Percentiles rank a stretch among this genome's conserved stretches.
phyloP scores from a whole-genome alignment of 1,140 invertebrate genomes.

The Bombus waltoni region DNA sequence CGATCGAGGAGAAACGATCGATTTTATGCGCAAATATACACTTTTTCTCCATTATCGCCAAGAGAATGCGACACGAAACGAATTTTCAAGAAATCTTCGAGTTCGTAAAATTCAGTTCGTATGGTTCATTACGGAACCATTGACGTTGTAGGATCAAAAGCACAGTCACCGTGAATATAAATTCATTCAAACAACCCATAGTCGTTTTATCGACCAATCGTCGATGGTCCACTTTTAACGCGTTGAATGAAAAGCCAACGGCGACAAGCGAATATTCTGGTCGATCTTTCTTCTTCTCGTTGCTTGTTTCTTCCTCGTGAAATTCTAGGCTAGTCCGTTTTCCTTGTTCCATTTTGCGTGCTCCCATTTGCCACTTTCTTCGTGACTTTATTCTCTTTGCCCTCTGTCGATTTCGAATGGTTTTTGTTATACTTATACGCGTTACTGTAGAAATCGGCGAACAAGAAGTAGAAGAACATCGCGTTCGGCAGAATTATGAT shows the following conservation, averaged over 20 bases:
- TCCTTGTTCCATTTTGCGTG: slow-evolving; percentile 56
- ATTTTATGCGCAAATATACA: neutral
- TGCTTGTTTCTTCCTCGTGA: neutral
- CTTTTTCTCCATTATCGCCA: neutral
- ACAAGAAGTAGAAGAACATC: slow-evolving; percentile 91
- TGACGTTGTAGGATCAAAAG: neutral
- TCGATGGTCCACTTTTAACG: neutral
- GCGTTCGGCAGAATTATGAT: slow-evolving; percentile 90
- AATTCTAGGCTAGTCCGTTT: slow-evolving; percentile 46
- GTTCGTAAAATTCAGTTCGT: neutral
- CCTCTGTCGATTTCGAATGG: slow-evolving; percentile 2
- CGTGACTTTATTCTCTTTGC: slow-evolving; percentile 12
- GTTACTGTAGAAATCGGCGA: slow-evolving; percentile 91
- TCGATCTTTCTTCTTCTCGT: neutral
- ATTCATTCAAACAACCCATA: neutral
- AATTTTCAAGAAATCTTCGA: neutral
- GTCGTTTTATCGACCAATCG: neutral
- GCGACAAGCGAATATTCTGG: neutral
- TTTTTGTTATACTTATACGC: slow-evolving; percentile 81
- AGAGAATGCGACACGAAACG: too few species aligned
- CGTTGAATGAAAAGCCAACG: too few species aligned
- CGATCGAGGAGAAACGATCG: neutral
- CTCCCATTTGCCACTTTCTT: slow-evolving; percentile 35
- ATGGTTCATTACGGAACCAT: neutral
- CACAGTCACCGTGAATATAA: neutral